Evolutionary conservation across 2,797 vertebrate genomes (phyloP).

Genomic region (Characodon lateralis): DNA sequence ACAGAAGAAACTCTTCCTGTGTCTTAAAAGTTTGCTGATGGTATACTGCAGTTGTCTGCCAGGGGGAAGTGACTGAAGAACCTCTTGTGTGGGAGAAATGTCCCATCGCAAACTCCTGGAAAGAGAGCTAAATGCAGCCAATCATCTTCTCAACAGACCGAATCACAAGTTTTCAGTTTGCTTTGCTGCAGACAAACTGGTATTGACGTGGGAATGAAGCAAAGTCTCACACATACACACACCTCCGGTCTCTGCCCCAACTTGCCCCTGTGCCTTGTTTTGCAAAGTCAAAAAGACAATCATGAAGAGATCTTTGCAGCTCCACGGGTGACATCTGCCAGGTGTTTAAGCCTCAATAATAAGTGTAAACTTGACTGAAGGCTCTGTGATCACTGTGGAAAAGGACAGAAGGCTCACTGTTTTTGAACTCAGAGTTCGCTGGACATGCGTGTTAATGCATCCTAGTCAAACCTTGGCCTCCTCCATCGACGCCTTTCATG

Average conservation of each 20-base stretch:
- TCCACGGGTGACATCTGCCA: constrained; percentile 60
- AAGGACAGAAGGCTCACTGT: constrained; percentile 19
- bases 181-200: constrained; percentile 14
- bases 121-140: not conserved
- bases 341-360: constrained; percentile 66
- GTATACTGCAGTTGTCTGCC: not conserved
- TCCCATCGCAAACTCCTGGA: not conserved
- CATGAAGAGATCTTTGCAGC: constrained; percentile 46
- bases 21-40: not conserved
- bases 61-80: not conserved
- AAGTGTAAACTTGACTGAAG: constrained; percentile 48
- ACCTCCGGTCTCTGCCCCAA: constrained; percentile 65
- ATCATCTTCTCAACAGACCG: constrained; percentile 1
- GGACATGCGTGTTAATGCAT: constrained; percentile 1
- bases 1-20: not conserved
- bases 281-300: constrained; percentile 54
- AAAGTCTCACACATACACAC: constrained; percentile 44
- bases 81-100: not conserved
- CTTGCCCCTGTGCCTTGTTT: constrained; percentile 71
- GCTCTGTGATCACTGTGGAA: constrained; percentile 44
- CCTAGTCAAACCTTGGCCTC: constrained; percentile 5
- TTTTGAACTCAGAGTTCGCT: constrained; percentile 7
- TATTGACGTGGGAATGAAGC: constrained; percentile 50
- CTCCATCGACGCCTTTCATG: constrained; percentile 25
- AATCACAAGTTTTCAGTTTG: constrained; percentile 4